Conservation (phyloP, 2,113 vertebrate species). For the Python bivittatus region DNA sequence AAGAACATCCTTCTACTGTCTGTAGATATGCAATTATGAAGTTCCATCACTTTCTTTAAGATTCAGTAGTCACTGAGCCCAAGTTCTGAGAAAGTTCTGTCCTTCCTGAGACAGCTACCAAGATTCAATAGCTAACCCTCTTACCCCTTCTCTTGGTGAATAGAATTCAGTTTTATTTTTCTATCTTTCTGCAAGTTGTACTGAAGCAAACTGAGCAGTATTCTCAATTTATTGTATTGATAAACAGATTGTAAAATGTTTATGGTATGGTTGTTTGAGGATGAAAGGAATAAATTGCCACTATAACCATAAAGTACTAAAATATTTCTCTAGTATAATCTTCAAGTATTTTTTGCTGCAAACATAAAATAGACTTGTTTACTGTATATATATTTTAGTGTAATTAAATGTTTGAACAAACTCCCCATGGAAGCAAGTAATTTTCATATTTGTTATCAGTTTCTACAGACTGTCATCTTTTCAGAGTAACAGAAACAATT, state of each 20-base stretch:
- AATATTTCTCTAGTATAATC: conserved; percentile 58
- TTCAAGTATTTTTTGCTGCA: conserved; percentile 55
- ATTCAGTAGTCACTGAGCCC: background rate
- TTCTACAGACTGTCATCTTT: background rate
- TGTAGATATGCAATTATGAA: conserved; percentile 23
- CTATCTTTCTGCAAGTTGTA: conserved; percentile 65
- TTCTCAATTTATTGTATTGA: conserved; percentile 67
- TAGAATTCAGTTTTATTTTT: conserved; percentile 58
- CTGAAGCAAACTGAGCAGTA: conserved; percentile 67
- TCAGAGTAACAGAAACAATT: background rate
- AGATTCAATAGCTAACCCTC: conserved; percentile 22
- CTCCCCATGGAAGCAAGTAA: conserved; percentile 41
- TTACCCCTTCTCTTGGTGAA: conserved; percentile 34
- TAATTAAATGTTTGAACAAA: conserved; percentile 65
- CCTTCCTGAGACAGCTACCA: background rate
- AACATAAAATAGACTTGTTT: conserved; percentile 67
- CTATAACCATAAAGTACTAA: conserved; percentile 65
- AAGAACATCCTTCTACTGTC: conserved; percentile 18
- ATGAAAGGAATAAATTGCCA: conserved; percentile 66
- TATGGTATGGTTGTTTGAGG: conserved; percentile 45
- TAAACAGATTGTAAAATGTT: conserved; percentile 66
- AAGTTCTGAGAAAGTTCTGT: background rate
- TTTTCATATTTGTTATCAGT: background rate
- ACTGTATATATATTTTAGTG: conserved; percentile 58
- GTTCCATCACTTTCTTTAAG: conserved; percentile 15